Conservation (phyloP, 2,113 vertebrate species). For the Speoplatyrhinus poulsoni region DNA sequence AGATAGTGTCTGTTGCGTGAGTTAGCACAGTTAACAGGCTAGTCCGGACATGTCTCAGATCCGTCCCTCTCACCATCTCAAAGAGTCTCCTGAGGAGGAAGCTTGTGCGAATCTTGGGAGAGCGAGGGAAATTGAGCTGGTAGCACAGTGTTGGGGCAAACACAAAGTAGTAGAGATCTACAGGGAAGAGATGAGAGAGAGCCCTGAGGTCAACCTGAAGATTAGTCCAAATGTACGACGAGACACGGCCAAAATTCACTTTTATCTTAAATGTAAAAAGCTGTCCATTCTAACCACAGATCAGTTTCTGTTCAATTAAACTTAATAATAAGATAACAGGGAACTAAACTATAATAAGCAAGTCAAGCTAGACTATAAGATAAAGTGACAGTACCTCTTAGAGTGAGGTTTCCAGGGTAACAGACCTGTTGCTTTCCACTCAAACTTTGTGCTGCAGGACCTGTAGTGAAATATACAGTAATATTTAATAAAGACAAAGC, state of each 20-base stretch:
- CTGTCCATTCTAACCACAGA: no score
- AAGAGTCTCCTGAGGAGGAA: constrained; percentile 86
- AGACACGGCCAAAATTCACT: background rate
- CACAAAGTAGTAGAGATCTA: constrained; percentile 89
- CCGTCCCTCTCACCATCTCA: constrained; percentile 83
- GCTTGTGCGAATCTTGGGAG: constrained; percentile 82
- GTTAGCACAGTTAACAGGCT: background rate
- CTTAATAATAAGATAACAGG: background rate
- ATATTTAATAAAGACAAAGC: background rate
- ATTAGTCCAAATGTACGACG: background rate
- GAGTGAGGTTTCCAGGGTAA: constrained; percentile 87
- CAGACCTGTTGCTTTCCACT: constrained; percentile 61
- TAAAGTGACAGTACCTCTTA: constrained; percentile 72
- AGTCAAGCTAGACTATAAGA: background rate
- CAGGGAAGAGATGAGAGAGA: constrained; percentile 9
- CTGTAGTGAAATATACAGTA: constrained; percentile 42
- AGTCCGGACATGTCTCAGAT: constrained; percentile 7
- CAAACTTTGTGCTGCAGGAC: constrained; percentile 57
- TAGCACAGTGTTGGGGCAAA: constrained; percentile 90
- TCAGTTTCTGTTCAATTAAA: background rate
- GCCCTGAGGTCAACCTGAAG: background rate
- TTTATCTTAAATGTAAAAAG: background rate
- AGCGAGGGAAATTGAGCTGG: constrained; percentile 90
- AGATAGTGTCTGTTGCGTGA: no score
- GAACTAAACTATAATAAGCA: no score